Conservation (phyloP, 1,140 invertebrate species). For the Euwallacea fornicatus region DNA sequence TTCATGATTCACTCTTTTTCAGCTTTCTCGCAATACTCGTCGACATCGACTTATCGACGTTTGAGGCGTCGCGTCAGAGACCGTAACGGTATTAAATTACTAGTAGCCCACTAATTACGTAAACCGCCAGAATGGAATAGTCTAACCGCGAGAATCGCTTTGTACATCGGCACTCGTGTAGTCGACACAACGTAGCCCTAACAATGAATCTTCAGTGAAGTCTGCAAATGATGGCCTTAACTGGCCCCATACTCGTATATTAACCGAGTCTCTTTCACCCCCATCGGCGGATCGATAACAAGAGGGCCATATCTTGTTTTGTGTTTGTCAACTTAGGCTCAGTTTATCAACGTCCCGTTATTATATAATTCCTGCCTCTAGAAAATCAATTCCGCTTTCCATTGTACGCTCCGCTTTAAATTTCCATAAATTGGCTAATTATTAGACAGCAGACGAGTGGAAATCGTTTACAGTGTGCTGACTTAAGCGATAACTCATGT, state of each 20-base stretch:
- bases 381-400: background rate
- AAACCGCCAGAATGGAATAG: slow-evolving; percentile 17
- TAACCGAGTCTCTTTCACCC: slow-evolving; percentile 24
- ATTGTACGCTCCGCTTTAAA: background rate
- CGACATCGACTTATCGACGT: too few species aligned
- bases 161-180: slow-evolving; percentile 16
- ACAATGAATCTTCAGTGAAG: slow-evolving; percentile 26
- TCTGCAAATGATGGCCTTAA: slow-evolving; percentile 31
- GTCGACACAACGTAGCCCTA: slow-evolving; percentile 24
- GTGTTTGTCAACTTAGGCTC: too few species aligned
- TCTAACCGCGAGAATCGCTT: slow-evolving; percentile 13
- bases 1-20: slow-evolving; percentile 14
- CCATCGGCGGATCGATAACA: background rate
- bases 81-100: background rate
- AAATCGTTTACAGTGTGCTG: slow-evolving; percentile 2
- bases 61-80: too few species aligned
- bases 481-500: slow-evolving; percentile 12
- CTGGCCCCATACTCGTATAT: slow-evolving; percentile 23
- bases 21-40: background rate
- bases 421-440: background rate
- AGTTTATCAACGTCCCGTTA: too few species aligned
- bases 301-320: background rate
- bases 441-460: background rate
- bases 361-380: too few species aligned
- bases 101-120: slow-evolving; percentile 5